Percentiles rank a stretch among this genome's conserved stretches.
Conservation (phyloP, 2,113 vertebrate genomes). For the Nannospalax galili region DNA sequence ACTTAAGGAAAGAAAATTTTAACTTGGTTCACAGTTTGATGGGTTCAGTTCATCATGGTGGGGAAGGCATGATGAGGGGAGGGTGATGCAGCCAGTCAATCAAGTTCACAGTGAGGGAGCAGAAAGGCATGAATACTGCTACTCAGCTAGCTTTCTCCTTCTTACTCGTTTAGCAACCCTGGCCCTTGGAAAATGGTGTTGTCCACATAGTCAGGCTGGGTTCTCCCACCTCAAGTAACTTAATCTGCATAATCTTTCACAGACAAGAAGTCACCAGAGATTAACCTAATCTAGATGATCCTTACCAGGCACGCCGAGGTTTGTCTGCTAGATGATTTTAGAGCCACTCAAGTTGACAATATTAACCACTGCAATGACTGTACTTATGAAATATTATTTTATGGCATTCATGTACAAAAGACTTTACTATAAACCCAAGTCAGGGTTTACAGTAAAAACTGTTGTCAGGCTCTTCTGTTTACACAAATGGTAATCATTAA, state of each 20-base stretch:
- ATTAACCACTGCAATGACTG: not conserved
- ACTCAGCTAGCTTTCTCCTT: not conserved
- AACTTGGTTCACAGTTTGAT: not conserved
- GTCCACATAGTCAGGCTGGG: not conserved
- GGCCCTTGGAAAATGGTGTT: not conserved
- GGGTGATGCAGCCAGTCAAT: not conserved
- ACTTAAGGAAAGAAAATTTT: not conserved
- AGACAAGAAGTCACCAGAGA: no score
- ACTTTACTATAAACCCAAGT: conserved; percentile 16
- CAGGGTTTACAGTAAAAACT: not conserved
- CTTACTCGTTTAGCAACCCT: not conserved
- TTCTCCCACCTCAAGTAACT: not conserved
- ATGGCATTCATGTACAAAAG: not conserved
- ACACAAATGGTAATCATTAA: not conserved
- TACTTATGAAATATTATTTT: not conserved
- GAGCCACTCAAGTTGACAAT: not conserved
- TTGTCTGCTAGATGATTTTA: not conserved
- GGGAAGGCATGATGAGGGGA: no score
- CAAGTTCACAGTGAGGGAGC: not conserved
- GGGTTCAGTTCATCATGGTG: no score
- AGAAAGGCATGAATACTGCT: not conserved
- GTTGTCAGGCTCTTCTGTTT: not conserved
- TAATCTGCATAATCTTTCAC: no score
- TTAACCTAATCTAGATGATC: not conserved
- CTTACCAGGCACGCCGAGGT: not conserved